Conservation (phyloP, 1,140 invertebrate genomes). For the Adoxophyes honmai region DNA sequence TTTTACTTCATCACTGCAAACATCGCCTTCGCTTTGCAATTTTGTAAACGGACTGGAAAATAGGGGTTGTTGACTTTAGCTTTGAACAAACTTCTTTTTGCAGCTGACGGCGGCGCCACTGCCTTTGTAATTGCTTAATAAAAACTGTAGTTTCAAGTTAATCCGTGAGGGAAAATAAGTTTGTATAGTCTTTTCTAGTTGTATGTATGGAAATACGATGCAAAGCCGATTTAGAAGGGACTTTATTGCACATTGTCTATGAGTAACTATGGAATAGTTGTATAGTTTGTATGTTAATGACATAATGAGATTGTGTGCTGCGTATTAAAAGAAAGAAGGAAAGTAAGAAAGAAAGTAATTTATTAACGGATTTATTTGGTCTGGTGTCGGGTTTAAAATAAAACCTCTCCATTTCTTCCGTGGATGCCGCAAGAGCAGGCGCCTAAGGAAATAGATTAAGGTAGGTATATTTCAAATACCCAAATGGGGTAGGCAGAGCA, state of each 20-base stretch:
- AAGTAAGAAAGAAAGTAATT: no score
- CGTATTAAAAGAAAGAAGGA: no score
- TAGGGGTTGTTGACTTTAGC: constrained; percentile 21
- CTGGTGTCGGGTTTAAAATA: no score
- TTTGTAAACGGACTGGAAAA: not conserved
- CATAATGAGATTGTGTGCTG: not conserved
- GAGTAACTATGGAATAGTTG: not conserved
- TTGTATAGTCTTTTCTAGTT: not conserved
- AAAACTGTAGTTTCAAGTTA: not conserved
- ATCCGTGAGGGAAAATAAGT: not conserved
- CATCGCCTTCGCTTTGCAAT: no score
- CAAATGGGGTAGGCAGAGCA: no score
- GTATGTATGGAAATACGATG: not conserved
- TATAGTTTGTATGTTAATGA: not conserved
- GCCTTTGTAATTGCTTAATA: no score
- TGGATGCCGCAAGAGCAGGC: no score
- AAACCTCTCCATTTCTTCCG: no score
- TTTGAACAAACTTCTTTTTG: not conserved
- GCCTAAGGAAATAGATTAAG: no score
- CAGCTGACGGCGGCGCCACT: not conserved
- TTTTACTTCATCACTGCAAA: no score
- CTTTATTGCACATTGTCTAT: not conserved
- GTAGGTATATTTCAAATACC: no score
- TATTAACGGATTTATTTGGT: no score
- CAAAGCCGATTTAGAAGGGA: not conserved